Percentiles rank a stretch among this genome's conserved stretches.
phyloP scores from a whole-genome alignment of 2,888 invertebrate species.

The Rapana venosa region DNA sequence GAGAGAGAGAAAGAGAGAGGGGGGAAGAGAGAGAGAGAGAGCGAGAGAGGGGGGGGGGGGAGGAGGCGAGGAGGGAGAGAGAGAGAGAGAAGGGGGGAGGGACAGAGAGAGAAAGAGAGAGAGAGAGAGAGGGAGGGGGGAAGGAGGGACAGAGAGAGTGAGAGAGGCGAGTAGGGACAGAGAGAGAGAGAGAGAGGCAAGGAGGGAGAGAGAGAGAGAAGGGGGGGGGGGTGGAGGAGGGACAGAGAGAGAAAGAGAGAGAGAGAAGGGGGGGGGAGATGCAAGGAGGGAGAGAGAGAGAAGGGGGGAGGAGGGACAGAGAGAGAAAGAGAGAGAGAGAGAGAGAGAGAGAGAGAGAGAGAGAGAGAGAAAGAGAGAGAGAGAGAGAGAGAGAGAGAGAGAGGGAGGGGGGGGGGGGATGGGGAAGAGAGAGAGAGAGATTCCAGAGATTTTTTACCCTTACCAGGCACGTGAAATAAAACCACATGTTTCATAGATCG shows the following conservation, averaged over 20 bases:
- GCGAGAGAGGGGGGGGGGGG: not conserved
- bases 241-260: not conserved
- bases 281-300: not conserved
- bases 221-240: not conserved
- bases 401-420: not conserved
- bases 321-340: not conserved
- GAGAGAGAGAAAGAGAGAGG: not conserved
- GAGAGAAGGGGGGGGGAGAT: not conserved
- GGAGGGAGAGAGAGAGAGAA: not conserved
- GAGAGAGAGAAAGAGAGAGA: conserved; percentile 2
- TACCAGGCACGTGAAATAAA: no score
- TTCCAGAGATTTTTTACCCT: no score
- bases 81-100: no score
- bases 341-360: conserved; percentile 10
- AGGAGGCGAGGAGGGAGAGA: not conserved
- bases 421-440: not conserved
- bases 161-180: no score
- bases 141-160: not conserved
- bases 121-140: no score
- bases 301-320: not conserved
- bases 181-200: not conserved
- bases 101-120: conserved; percentile 23
- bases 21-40: not conserved
- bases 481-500: no score
- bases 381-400: conserved; percentile 23